Conservation (phyloP, 1,140 invertebrate genomes). For the Mamestra configurata region DNA sequence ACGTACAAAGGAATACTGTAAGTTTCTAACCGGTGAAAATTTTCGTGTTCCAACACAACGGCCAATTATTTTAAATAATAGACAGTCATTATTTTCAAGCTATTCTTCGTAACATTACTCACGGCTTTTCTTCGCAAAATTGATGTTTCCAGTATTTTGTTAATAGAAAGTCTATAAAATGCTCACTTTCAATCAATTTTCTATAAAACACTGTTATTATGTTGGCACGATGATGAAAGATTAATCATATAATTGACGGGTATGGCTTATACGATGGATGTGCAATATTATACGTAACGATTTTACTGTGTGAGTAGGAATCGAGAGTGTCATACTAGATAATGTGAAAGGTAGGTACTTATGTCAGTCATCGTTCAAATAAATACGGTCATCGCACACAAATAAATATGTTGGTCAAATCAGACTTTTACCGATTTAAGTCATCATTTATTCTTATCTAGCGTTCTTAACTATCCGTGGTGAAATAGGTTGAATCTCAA, state of each 20-base stretch:
- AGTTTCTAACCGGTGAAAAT: not conserved
- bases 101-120: not conserved
- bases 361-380: too few species aligned
- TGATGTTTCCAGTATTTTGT: not conserved
- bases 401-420: too few species aligned
- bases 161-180: slow-evolving; percentile 23
- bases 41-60: slow-evolving; percentile 4
- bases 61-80: slow-evolving; percentile 25
- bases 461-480: too few species aligned
- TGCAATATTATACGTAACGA: not conserved
- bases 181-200: slow-evolving; percentile 29
- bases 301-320: not conserved
- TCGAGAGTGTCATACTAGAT: slow-evolving; percentile 44
- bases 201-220: slow-evolving; percentile 17
- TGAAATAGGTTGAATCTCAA: too few species aligned
- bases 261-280: not conserved
- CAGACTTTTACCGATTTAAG: too few species aligned
- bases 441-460: too few species aligned
- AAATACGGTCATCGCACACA: too few species aligned
- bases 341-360: not conserved
- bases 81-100: not conserved
- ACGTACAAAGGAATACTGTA: too few species aligned
- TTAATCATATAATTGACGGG: not conserved
- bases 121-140: not conserved
- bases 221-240: slow-evolving; percentile 9